These are phyloP conservation scores for Melospiza georgiana DNA, from an alignment of 2,113 vertebrate species.

Conservation along the genomic window DNA sequence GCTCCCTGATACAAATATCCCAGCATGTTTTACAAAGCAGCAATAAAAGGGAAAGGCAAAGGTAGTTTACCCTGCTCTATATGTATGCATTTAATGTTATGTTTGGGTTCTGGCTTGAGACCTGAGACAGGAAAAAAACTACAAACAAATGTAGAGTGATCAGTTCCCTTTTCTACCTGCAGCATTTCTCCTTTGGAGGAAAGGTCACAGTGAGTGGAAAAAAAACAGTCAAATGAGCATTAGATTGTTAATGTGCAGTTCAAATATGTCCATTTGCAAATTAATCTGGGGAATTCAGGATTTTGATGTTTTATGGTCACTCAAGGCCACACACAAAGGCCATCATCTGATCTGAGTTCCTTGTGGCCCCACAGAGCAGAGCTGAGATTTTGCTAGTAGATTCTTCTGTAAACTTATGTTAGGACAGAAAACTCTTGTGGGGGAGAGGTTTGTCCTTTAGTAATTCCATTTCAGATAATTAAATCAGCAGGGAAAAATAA, in stretches of 20 bases:
- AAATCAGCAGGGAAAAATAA: neutral
- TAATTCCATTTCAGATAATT: neutral
- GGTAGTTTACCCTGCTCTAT: neutral
- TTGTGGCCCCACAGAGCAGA: neutral
- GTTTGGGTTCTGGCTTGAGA: neutral
- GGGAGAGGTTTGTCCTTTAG: neutral
- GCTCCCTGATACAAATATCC: neutral
- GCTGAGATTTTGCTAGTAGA: neutral
- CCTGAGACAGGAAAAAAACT: neutral
- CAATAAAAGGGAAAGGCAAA: neutral
- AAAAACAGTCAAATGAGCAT: neutral
- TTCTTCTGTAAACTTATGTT: neutral
- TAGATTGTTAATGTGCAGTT: neutral
- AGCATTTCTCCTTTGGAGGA: neutral
- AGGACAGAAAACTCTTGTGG: neutral
- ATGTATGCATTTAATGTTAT: neutral
- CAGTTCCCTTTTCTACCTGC: neutral
- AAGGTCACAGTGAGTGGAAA: neutral
- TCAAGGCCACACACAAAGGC: neutral
- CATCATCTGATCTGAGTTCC: neutral
- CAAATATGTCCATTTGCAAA: constrained; percentile 12
- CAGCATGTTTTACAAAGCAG: neutral
- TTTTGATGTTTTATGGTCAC: neutral
- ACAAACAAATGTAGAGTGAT: neutral
- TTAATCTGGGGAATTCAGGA: neutral